Percentiles rank a stretch among this genome's conserved stretches.
Evolutionary conservation across 2,113 vertebrate genomes (phyloP).

Genomic region (Campylomormyrus numenius): DNA sequence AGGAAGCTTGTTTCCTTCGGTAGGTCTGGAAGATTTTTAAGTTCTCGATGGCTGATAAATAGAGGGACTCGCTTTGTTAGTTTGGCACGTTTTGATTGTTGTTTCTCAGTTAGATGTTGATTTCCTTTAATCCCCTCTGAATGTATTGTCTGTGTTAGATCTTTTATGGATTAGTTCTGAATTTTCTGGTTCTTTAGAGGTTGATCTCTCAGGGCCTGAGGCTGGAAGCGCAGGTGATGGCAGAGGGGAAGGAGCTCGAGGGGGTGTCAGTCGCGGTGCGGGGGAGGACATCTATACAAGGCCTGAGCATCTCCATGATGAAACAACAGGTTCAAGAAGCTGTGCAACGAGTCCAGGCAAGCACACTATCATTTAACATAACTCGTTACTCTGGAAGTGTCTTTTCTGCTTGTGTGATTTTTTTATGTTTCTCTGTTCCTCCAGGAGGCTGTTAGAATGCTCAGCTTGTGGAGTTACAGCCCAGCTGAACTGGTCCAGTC

Average conservation of each 20-base stretch:
- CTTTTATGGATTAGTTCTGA: background rate
- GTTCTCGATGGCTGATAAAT: background rate
- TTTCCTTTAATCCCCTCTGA: background rate
- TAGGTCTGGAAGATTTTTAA: background rate
- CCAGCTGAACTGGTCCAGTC: background rate
- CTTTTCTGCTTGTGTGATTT: background rate
- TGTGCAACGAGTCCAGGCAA: conserved; percentile 55
- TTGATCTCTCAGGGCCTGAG: conserved; percentile 56
- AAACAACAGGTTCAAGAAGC: conserved; percentile 52
- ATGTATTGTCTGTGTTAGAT: background rate
- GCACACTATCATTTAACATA: background rate
- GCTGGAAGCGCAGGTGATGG: conserved; percentile 51
- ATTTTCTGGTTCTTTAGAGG: conserved; percentile 38
- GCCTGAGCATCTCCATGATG: conserved; percentile 41
- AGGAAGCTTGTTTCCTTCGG: background rate
- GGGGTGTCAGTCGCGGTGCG: conserved; percentile 40
- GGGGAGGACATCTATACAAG: conserved; percentile 42
- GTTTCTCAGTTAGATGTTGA: background rate
- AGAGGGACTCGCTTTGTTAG: background rate
- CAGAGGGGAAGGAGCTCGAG: conserved; percentile 52
- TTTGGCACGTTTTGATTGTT: background rate
- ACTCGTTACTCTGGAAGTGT: background rate
- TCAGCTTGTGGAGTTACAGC: conserved; percentile 22
- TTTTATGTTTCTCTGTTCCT: background rate
- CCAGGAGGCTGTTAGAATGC: conserved; percentile 34